phyloP scores from a whole-genome alignment of 1,140 invertebrate species.

The Hyphantria cunea region DNA sequence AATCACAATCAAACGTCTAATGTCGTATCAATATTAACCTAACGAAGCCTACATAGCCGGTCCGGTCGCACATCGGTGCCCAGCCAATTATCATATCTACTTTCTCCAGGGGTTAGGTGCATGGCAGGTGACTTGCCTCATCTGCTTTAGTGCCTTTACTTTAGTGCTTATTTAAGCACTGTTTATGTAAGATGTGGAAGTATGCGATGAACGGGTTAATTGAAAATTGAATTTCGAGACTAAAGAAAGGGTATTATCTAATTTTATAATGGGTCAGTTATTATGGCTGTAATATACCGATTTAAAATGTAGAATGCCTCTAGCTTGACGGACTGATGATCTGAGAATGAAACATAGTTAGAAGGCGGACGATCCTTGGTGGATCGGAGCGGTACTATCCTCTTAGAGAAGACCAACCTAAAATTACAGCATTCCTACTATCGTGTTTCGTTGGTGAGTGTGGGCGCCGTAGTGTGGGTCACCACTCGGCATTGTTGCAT shows the following conservation, averaged over 20 bases:
- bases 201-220: constrained; percentile 1
- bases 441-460: no score
- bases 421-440: no score
- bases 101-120: constrained; percentile 61
- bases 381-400: no score
- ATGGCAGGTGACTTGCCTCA: constrained; percentile 33
- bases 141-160: constrained; percentile 6
- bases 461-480: no score
- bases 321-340: background rate
- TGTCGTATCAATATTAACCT: constrained; percentile 36
- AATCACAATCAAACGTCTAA: background rate
- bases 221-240: constrained; percentile 6
- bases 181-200: background rate
- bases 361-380: no score
- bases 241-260: background rate
- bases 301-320: background rate
- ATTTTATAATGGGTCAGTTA: background rate
- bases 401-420: no score
- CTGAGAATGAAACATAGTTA: no score
- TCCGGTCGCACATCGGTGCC: constrained; percentile 62
- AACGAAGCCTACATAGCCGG: constrained; percentile 33
- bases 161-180: constrained; percentile 5
- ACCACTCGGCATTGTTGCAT: no score
- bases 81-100: constrained; percentile 78
- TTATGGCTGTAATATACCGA: background rate